phyloP scores from a whole-genome alignment of 2,113 vertebrate genomes.

The Patagioenas fasciata region DNA sequence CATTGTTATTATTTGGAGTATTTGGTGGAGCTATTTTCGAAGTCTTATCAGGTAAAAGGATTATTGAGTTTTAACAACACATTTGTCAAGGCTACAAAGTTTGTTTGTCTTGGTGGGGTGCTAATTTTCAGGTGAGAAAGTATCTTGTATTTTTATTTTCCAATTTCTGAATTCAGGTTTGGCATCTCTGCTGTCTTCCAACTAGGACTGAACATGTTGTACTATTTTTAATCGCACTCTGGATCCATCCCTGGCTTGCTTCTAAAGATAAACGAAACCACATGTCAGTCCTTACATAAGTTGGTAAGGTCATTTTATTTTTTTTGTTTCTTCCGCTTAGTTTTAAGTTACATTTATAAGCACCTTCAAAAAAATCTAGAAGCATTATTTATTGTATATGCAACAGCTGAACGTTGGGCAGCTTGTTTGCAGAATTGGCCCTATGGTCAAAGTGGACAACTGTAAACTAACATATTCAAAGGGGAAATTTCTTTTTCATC shows the following conservation, averaged over 20 bases:
- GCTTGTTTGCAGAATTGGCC: not conserved
- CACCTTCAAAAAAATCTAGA: not conserved
- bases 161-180: not conserved
- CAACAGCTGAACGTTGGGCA: not conserved
- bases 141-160: conserved; percentile 11
- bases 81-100: not conserved
- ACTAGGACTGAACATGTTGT: not conserved
- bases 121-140: not conserved
- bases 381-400: not conserved
- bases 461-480: accelerated
- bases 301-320: not conserved
- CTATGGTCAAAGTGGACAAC: not conserved
- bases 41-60: not conserved
- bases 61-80: not conserved
- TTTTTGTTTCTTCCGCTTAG: not conserved
- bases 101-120: not conserved
- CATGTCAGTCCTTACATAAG: conserved; percentile 36
- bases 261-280: conserved; percentile 37
- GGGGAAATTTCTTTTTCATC: not conserved
- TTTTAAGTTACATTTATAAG: not conserved
- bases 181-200: not conserved
- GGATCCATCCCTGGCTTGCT: not conserved
- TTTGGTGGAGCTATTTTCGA: not conserved
- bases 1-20: not conserved
- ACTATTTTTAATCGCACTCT: conserved; percentile 22